These are phyloP conservation scores for Leptinotarsa tumamoca DNA, from an alignment of 2,888 invertebrate species.

Conservation along the genomic window DNA sequence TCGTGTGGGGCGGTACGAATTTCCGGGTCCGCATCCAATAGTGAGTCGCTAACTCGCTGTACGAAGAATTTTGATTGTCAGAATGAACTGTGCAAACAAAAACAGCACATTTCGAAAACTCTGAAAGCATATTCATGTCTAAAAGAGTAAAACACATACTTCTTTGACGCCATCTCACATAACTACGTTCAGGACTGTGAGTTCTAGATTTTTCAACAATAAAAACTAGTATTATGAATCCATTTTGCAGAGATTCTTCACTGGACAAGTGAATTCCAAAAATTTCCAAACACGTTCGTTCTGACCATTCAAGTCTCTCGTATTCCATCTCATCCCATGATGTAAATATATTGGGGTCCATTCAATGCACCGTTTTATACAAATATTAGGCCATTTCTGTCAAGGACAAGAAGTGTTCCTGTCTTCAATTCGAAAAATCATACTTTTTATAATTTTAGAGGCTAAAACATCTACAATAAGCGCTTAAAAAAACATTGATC, in stretches of 20 bases:
- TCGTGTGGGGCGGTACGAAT: conserved; percentile 61
- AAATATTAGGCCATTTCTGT: conserved; percentile 61
- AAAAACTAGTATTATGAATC: no score
- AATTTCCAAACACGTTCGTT: conserved; percentile 3
- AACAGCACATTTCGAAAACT: conserved; percentile 2
- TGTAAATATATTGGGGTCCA: conserved; percentile 67
- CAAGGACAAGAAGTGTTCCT: conserved; percentile 61
- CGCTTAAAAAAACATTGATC: conserved; percentile 41
- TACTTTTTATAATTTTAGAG: conserved; percentile 55
- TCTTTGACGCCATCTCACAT: no score
- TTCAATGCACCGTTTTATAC: conserved; percentile 64
- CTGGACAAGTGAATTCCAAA: not conserved
- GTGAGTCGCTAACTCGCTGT: conserved; percentile 55
- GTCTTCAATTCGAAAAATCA: conserved; percentile 50
- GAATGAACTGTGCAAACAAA: conserved; percentile 9
- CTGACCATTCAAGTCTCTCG: conserved; percentile 39
- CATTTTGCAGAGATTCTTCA: no score
- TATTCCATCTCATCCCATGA: conserved; percentile 60
- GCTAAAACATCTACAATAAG: conserved; percentile 35
- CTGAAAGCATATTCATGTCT: no score
- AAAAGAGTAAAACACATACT: no score
- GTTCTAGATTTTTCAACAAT: no score
- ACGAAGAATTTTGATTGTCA: conserved; percentile 29
- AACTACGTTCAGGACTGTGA: no score
- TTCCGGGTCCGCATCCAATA: conserved; percentile 58